These are phyloP conservation scores for Lasaia peninsularis DNA, from an alignment of 1,140 invertebrate genomes.

Conservation along the genomic window DNA sequence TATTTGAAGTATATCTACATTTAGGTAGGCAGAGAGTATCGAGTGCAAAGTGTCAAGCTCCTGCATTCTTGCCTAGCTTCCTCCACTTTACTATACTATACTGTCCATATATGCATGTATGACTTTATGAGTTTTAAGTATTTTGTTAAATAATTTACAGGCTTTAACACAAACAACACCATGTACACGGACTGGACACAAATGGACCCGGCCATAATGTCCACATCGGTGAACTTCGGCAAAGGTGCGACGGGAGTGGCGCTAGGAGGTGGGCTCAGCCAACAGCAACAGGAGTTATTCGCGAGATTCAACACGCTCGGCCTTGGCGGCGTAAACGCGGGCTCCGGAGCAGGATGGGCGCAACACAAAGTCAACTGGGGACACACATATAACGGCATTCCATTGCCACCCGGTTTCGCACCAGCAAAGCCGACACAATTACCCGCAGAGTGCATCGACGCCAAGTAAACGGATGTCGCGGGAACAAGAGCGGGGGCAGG, in stretches of 20 bases:
- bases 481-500: background rate
- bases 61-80: too few relatives aligned
- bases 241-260: constrained; percentile 31
- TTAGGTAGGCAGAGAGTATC: too few relatives aligned
- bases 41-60: too few relatives aligned
- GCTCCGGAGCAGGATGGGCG: constrained; percentile 27
- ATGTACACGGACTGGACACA: constrained; percentile 87
- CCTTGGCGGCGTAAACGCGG: constrained; percentile 36
- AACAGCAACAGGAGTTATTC: constrained; percentile 45
- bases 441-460: constrained; percentile 73
- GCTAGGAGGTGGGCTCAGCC: constrained; percentile 30
- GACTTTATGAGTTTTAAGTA: background rate
- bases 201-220: constrained; percentile 91
- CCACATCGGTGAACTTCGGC: constrained; percentile 76
- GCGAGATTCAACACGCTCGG: constrained; percentile 54
- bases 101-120: too few relatives aligned
- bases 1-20: too few relatives aligned
- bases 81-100: too few relatives aligned
- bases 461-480: constrained; percentile 52
- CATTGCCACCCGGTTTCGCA: constrained; percentile 71
- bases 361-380: constrained; percentile 35
- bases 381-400: constrained; percentile 41
- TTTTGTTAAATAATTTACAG: constrained; percentile 29
- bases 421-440: constrained; percentile 49
- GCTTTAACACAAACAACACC: constrained; percentile 69